These are phyloP conservation scores for Yponomeuta cagnagella DNA, from an alignment of 2,888 invertebrate genomes.

Conservation along the genomic window DNA sequence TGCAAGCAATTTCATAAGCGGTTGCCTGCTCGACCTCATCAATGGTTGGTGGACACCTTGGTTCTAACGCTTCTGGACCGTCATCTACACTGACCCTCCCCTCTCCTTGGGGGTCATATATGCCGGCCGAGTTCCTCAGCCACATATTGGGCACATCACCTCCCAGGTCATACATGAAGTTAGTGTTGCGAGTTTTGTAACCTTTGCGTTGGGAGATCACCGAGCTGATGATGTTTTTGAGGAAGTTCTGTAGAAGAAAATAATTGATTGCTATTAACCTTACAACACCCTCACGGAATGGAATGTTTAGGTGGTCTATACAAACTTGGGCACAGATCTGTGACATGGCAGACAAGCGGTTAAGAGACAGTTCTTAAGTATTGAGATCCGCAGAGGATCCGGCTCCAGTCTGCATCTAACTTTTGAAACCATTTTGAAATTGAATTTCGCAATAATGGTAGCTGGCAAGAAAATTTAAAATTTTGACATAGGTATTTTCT, in stretches of 20 bases:
- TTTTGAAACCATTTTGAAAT: too few relatives aligned
- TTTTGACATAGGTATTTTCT: too few relatives aligned
- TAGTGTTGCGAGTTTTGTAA: constrained; percentile 82
- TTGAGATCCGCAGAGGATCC: too few relatives aligned
- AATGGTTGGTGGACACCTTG: constrained; percentile 80
- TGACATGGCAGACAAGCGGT: too few relatives aligned
- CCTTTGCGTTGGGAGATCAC: constrained; percentile 88
- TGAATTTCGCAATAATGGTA: too few relatives aligned
- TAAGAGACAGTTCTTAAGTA: too few relatives aligned
- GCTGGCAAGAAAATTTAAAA: too few relatives aligned
- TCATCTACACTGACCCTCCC: constrained; percentile 76
- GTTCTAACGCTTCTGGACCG: constrained; percentile 78
- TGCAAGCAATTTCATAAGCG: constrained; percentile 83
- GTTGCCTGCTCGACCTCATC: constrained; percentile 86
- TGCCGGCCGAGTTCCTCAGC: constrained; percentile 81
- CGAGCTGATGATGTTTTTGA: constrained; percentile 88
- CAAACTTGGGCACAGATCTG: too few relatives aligned
- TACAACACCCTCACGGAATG: too few relatives aligned
- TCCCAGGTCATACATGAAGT: constrained; percentile 88
- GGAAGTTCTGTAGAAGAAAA: constrained; percentile 73
- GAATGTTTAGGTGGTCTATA: too few relatives aligned
- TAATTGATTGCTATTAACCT: background rate
- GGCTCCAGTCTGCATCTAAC: too few relatives aligned
- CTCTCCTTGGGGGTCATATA: constrained; percentile 78
- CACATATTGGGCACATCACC: constrained; percentile 87